Conservation (phyloP, 2,888 invertebrate genomes). For the Prosopocoilus inquinatus region DNA sequence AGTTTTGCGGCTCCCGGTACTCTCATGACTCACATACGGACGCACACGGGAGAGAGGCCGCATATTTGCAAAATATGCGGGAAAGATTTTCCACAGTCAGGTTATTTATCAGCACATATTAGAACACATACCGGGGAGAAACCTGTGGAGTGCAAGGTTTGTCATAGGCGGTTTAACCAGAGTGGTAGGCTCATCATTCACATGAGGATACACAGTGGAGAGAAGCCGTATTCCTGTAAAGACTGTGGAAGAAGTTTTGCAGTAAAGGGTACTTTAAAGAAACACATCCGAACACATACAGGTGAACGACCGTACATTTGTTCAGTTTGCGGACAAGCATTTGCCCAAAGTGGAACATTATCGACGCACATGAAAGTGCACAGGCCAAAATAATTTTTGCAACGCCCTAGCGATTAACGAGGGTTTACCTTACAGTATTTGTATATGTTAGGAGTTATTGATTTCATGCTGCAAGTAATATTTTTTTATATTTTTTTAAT, state of each 20-base stretch:
- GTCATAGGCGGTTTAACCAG: slow-evolving; percentile 36
- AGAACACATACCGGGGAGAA: slow-evolving; percentile 42
- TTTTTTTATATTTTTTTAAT: too few species aligned
- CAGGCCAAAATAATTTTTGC: slow-evolving; percentile 28
- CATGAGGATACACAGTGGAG: slow-evolving; percentile 39
- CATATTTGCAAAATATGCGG: slow-evolving; percentile 37
- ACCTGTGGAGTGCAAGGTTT: slow-evolving; percentile 38
- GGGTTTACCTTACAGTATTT: too few species aligned
- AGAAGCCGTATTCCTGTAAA: slow-evolving; percentile 38
- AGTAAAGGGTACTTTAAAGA: slow-evolving; percentile 39
- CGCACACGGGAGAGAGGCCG: slow-evolving; percentile 36
- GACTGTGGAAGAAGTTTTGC: slow-evolving; percentile 41
- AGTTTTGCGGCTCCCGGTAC: slow-evolving; percentile 41
- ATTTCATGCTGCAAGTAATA: too few species aligned
- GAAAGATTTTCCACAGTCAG: slow-evolving; percentile 39
- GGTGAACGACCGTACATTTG: slow-evolving; percentile 41
- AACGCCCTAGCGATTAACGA: too few species aligned
- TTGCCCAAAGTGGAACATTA: slow-evolving; percentile 39
- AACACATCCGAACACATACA: slow-evolving; percentile 43
- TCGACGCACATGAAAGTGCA: slow-evolving; percentile 42
- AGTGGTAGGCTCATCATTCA: slow-evolving; percentile 40
- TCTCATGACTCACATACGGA: slow-evolving; percentile 37
- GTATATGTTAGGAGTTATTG: too few species aligned
- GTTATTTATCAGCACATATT: slow-evolving; percentile 41
- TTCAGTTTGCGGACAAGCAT: slow-evolving; percentile 39